Percentiles rank a stretch among this genome's conserved stretches.
Evolutionary conservation across 1,140 invertebrate genomes (phyloP).

Genomic region (Dinoponera quadriceps): DNA sequence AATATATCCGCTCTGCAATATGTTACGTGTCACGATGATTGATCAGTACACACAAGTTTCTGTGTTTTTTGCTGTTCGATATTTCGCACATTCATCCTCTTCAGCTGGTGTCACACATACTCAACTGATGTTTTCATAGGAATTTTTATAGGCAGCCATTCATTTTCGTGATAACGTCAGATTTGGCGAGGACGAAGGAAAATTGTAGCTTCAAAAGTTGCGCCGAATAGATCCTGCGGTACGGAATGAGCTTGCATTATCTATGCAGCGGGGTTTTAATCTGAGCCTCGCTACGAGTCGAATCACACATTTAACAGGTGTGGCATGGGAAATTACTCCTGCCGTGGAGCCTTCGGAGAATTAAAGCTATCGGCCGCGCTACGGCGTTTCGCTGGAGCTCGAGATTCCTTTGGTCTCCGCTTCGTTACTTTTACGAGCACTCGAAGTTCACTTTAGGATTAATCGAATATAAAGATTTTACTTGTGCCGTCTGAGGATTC

Average conservation of each 20-base stretch:
- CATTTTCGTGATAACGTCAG: neutral
- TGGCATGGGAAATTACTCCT: conserved; percentile 32
- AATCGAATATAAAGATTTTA: conserved; percentile 25
- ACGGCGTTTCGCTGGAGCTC: neutral
- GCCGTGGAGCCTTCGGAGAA: conserved; percentile 25
- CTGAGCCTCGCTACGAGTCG: neutral
- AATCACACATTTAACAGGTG: conserved; percentile 43
- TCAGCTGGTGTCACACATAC: neutral
- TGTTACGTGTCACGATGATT: neutral
- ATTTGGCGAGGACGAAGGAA: neutral
- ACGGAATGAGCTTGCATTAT: conserved; percentile 1
- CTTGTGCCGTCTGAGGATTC: neutral
- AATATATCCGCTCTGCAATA: neutral
- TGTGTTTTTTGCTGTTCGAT: neutral
- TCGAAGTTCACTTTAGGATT: neutral
- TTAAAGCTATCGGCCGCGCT: conserved; percentile 14
- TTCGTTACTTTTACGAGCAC: conserved; percentile 8
- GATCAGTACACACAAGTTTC: neutral
- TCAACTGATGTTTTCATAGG: neutral
- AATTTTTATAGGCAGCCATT: neutral
- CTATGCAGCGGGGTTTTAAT: conserved; percentile 17
- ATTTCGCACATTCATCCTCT: neutral
- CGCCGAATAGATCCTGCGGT: neutral
- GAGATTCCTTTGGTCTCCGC: neutral
- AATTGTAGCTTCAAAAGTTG: conserved; percentile 19